Base-by-base conservation (phyloP, 2,797 vertebrate genomes). In the Karalla daura region DNA sequence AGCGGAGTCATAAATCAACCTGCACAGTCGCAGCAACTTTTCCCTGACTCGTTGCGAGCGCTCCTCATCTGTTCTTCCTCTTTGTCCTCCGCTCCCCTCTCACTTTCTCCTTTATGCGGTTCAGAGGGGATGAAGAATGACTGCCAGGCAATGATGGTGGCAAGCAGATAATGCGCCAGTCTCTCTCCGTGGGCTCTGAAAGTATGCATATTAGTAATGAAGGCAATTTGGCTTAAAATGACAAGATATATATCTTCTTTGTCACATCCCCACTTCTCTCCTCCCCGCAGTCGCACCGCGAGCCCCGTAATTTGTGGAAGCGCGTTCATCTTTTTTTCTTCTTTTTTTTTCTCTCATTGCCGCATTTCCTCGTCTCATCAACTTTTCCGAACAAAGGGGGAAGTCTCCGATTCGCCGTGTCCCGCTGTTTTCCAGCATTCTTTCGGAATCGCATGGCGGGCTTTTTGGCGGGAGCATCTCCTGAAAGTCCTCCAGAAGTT, bases 401-500 rank as follows among this genome's bases (percentile, higher is more conserved):
- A 81, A 54, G 64, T 73, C 73, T 74, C 24, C 4, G 20, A 43
- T 74, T 61, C 39, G 78, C 67, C 73, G 27, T 68, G 70, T 81
- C 70, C 72, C 36, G 54, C 73, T 59, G 44, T 74, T 81, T 78
- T 68, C 35, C 30, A 35, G 60, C 83, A 68, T 86, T 86, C 68
- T 75, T 85, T 74, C 74, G 51, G 75, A 46, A 46, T 71, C 56
- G 56, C 78, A 76, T 77, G 61, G 68, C 65, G 46, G 74, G 49
- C 32, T 65, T 84, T n/a, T 90, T 76, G 85, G 85, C 78, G 32
- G 25, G 51, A 64, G 67, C 67, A 60, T 90, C 83, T 85, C 58
- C 60, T 83, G 83, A 87, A 89, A 75, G 24, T 54, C 50, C 44
- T 87, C 83, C 84, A 88, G 63, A 82, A 80, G 78, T 80, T 76